These are phyloP conservation scores for Bacillus rossius DNA, from an alignment of 1,140 invertebrate genomes.

Conservation along the genomic window DNA sequence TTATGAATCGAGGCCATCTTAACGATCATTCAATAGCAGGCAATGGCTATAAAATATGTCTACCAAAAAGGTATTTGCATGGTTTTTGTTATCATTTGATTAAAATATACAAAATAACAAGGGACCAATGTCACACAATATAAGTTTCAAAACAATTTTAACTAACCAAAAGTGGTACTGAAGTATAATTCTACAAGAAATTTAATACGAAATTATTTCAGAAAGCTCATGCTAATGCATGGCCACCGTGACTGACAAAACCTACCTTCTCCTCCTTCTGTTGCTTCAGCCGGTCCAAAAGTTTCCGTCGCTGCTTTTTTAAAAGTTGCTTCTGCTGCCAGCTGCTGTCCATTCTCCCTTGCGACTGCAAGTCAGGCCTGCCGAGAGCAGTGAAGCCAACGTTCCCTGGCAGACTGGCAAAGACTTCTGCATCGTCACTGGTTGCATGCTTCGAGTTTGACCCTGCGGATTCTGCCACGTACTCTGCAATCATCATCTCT, in stretches of 20 bases:
- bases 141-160: not conserved
- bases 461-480: not conserved
- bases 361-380: not conserved
- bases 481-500: not conserved
- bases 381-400: not conserved
- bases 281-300: conserved; percentile 7
- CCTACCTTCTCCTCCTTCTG: conserved; percentile 15
- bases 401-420: conserved; percentile 5
- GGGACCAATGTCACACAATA: not conserved
- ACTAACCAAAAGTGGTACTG: not conserved
- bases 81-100: too few relatives aligned
- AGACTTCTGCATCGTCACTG: not conserved
- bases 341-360: not conserved
- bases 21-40: too few relatives aligned
- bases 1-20: too few relatives aligned
- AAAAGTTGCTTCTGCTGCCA: not conserved
- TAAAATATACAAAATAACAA: not conserved
- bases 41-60: too few relatives aligned
- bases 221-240: too few relatives aligned
- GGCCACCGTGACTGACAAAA: too few relatives aligned
- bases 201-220: too few relatives aligned
- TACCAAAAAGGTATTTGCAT: too few relatives aligned
- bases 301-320: conserved; percentile 2
- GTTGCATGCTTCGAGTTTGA: not conserved
- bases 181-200: not conserved